Evolutionary conservation across 1,140 invertebrate genomes (phyloP).

Genomic region (Steinernema khuongi): DNA sequence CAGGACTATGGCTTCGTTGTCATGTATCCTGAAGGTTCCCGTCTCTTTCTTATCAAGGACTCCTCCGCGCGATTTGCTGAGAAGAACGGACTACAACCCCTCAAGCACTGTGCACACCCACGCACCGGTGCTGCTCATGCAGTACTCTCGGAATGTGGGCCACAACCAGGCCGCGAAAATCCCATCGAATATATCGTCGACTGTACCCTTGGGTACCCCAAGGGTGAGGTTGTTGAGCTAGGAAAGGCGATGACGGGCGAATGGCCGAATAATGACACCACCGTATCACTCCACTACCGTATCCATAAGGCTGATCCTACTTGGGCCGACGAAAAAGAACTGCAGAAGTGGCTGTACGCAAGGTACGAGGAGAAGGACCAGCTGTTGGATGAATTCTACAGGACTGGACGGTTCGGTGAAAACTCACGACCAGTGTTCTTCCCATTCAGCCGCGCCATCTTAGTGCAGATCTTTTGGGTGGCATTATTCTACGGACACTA

Average conservation of each 20-base stretch:
- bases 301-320: constrained; percentile 41
- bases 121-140: constrained; percentile 50
- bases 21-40: constrained; percentile 55
- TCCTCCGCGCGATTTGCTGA: constrained; percentile 42
- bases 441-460: constrained; percentile 27
- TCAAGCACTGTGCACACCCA: constrained; percentile 51
- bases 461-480: constrained; percentile 49
- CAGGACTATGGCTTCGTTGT: constrained; percentile 52
- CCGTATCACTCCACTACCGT: constrained; percentile 49
- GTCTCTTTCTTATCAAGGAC: constrained; percentile 48
- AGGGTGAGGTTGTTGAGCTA: constrained; percentile 45
- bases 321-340: constrained; percentile 42
- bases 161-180: constrained; percentile 27
- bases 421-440: constrained; percentile 37
- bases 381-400: constrained; percentile 45
- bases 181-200: constrained; percentile 55
- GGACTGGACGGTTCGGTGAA: constrained; percentile 39
- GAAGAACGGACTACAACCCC: constrained; percentile 45
- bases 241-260: constrained; percentile 47
- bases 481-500: constrained; percentile 47
- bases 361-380: constrained; percentile 48
- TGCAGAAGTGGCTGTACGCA: constrained; percentile 51
- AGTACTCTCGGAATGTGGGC: constrained; percentile 48
- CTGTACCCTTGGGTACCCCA: constrained; percentile 49
- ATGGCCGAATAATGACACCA: constrained; percentile 42